These are phyloP conservation scores for Icerya purchasi DNA, from an alignment of 2,888 invertebrate genomes.

Conservation along the genomic window DNA sequence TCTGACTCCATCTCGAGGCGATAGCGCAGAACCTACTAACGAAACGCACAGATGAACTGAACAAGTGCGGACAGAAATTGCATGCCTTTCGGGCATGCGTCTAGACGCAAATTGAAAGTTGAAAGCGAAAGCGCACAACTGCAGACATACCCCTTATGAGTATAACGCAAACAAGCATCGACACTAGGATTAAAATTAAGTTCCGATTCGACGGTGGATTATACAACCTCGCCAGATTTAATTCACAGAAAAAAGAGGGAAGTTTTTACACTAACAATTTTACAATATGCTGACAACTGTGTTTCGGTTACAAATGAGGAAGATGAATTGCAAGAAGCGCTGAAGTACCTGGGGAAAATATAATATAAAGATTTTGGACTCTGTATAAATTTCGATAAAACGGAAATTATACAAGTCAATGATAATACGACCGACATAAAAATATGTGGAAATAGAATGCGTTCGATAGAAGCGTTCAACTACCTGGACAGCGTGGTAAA, in stretches of 20 bases:
- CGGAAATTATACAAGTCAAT: not conserved
- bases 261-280: not conserved
- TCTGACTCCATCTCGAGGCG: too few relatives aligned
- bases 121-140: too few relatives aligned
- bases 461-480: not conserved
- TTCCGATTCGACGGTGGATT: not conserved
- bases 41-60: too few relatives aligned
- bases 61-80: too few relatives aligned
- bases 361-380: not conserved
- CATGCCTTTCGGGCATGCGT: too few relatives aligned
- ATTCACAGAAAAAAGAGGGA: not conserved
- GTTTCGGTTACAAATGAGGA: not conserved
- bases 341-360: not conserved
- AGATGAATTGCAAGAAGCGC: not conserved
- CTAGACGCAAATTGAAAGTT: too few relatives aligned
- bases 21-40: too few relatives aligned
- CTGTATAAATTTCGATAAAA: not conserved
- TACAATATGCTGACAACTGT: not conserved
- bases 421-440: not conserved
- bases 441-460: not conserved
- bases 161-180: too few relatives aligned
- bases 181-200: too few relatives aligned
- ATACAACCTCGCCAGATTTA: not conserved
- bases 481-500: too few relatives aligned
- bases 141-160: too few relatives aligned